Base-by-base conservation (phyloP, 2,113 vertebrate species). In the Elanoides forficatus region DNA sequence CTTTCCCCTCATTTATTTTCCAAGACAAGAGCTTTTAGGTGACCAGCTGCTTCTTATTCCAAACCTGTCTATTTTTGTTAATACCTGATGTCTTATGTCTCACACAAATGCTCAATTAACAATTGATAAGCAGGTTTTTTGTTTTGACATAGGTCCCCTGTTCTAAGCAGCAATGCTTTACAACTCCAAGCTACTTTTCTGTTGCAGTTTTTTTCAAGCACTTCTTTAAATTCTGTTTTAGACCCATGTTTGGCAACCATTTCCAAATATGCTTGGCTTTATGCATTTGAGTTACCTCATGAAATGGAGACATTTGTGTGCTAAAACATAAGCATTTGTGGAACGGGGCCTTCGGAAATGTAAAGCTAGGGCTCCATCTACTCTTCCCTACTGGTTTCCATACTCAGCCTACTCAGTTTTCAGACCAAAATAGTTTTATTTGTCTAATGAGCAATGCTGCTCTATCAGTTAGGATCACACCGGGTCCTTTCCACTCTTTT, bases 21-120 rank as follows among this genome's bases (percentile, higher is more conserved):
- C 93, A 86, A 95, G 96, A 95, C 97, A 96, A 90, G 84, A 91
- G 81, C 47, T 93, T 91, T 71, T 43, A 95, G 90, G 84, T 65
- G 88, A 95, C 95, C 95, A 97, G 97, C 96, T 98, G 88, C 89
- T 98, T 93, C 94, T 96, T 94, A 92, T 96, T 97, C 82, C 75
- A 53, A 96, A 96, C 94, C 96, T 97, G 97, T 84, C 96, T 95
- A 36, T 73, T 90, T 97, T 76, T 91, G 88, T 83, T 89, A 70
- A 95, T 88, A 97, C 96, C 96, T 97, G 94, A 92, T 32, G 58
- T 90, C 89, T 42, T 14, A 6, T 8, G 21, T 56, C 87, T 95
- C 78, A 30, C 32, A 75, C 55, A 79, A 92, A 91, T 27, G 45
- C 81, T 71, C 78, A 47, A 15, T 70, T 62, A 45, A 60, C 81